Base-by-base conservation (phyloP, 2,113 vertebrate species). In the Vicugna pacos region DNA sequence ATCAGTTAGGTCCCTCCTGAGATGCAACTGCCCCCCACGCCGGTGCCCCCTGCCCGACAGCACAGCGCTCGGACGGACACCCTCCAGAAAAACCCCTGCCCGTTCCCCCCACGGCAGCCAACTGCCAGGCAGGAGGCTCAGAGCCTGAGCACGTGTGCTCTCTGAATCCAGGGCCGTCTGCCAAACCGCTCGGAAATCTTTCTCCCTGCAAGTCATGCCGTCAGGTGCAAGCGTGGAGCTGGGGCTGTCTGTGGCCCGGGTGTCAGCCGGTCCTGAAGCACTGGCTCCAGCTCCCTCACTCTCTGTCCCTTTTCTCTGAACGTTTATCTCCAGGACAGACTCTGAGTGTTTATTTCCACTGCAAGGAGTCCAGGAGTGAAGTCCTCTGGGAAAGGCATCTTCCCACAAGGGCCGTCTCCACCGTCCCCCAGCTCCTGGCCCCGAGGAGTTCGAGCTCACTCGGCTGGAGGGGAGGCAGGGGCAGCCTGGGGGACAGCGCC, bases 21-120 rank as follows among this genome's bases (percentile, higher is more conserved):
- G 82, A 99, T 98, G 98, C 98, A 98, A 99, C 98, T 95, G 88
- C 98, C 98, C 98, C 97, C 98, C 98, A 98, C 98, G 98, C 97
- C 98, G 97, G 97, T 98, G 98, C 95, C 96, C 89, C 91, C 88
- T 89, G 89, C 72, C 56, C 38, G 11, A 48, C n/a, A 50, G 67
- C 58, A 72, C 84, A 35, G 14, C 22, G 28, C 42, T n/a, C 58
- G 42, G 38, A 13, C 26, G 24, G 15, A 24, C 2, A 6, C 0
- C 38, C 38, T 42, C 77, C 17, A 6, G n/a, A 17, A 8, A 15
- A 3, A 7, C 0, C 38, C 20, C 6, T 0, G 35, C 26, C 13
- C 0, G 1, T 0, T 1, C 12, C 3, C 3, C 60, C 64, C 11
- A 0, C 0, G 26, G 64, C 35, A 10, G 64, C 0, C 38, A 60